These are phyloP conservation scores for Eudemis profundana DNA, from an alignment of 2,888 invertebrate genomes.

Conservation along the genomic window DNA sequence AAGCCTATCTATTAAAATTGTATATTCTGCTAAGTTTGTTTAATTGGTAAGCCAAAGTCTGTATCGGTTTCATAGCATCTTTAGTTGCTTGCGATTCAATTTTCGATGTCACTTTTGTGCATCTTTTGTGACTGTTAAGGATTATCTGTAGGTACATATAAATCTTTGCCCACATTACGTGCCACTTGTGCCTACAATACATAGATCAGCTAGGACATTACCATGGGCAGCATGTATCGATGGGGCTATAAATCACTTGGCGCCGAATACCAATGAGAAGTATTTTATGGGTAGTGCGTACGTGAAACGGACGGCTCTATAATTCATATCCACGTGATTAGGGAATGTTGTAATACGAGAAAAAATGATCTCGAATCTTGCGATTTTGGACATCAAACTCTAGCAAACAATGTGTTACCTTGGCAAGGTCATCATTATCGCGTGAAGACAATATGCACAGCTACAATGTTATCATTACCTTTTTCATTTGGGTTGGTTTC, in stretches of 20 bases:
- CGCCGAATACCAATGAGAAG: slow-evolving; percentile 58
- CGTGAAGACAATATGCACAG: too few relatives aligned
- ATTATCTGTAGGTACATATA: not conserved
- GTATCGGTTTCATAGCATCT: too few relatives aligned
- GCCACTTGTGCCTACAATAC: slow-evolving; percentile 24
- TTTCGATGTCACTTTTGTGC: too few relatives aligned
- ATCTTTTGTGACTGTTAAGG: too few relatives aligned
- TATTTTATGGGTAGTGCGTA: slow-evolving; percentile 70
- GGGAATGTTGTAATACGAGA: slow-evolving; percentile 1
- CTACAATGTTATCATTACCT: too few relatives aligned
- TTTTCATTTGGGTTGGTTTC: slow-evolving; percentile 2
- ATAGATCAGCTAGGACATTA: slow-evolving; percentile 65
- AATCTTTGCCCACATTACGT: slow-evolving; percentile 19
- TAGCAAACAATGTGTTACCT: too few relatives aligned
- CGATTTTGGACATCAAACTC: not conserved
- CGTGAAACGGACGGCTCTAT: slow-evolving; percentile 53
- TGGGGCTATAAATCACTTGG: slow-evolving; percentile 73
- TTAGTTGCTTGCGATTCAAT: too few relatives aligned
- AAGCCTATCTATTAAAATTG: too few relatives aligned
- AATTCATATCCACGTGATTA: slow-evolving; percentile 35
- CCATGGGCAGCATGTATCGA: slow-evolving; percentile 64
- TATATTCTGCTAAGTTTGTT: too few relatives aligned
- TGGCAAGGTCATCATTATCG: too few relatives aligned
- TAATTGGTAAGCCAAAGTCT: too few relatives aligned
- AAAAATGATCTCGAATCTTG: not conserved